Evolutionary conservation across 2,113 vertebrate genomes (phyloP), one percentile per base, ranked within the genome.

Genomic region (Crotalus horridus): DNA sequence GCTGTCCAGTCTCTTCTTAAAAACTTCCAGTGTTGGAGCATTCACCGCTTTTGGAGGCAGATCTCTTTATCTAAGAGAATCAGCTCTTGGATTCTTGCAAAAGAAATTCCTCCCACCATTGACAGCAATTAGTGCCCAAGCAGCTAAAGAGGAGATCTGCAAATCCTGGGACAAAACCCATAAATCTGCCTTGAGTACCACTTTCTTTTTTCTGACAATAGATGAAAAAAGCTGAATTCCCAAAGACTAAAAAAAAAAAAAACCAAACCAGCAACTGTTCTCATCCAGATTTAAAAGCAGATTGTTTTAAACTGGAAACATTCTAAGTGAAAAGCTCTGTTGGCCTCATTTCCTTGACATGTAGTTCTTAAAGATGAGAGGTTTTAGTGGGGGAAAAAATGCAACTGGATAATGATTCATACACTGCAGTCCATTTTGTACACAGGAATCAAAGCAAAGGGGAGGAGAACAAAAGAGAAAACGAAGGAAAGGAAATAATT

Each of bases 271-370:
- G 90, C 74, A 94, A 89, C 74, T 93, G 85, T 94, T 92, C 90
- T 89, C 26, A 33, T 13, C 92, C 39, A 90, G 88, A 94, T 51
- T 51, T 51, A 51, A 12, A 29, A 55, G 39, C 90, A 91, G 94
- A 87, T 90, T 89, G 93, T 87, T 91, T 94, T 93, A 81, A 95
- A 81, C 7, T 94, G 91, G 94, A 95, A 94, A 64, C 88, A 15
- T n/a, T 96, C 93, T 95, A 95, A 64, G 85, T 93, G 58, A 90
- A 90, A 54, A 94, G 87, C 85, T 96, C 94, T 92, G 88, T 87
- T 91, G 88, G 15, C 26, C 10, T 56, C 93, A 95, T 59, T 93
- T 33, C 90, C 88, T 48, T 5, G 3, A 61, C 88, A 92, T 43
- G 58, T 74, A 74, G 55, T 94, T 91, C 89, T 95, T 92, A 59